Evolutionary conservation across 1,140 invertebrate genomes (phyloP), one percentile per base, ranked within the genome.

Genomic region (Pachypsylla venusta): DNA sequence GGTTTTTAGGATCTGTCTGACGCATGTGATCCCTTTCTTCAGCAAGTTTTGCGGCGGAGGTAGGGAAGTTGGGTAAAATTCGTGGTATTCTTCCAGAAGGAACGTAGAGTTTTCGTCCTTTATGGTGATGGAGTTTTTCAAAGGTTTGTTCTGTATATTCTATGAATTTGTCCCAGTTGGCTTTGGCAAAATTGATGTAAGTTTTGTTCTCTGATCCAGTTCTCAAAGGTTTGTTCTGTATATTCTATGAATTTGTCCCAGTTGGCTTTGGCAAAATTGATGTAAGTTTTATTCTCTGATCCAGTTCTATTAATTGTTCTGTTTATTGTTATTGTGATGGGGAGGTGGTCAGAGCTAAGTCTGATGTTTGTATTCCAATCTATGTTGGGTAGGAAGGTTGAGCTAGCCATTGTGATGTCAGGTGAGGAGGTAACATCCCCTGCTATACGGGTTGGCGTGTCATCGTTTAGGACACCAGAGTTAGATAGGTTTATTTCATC

Each of bases 171-270:
- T 27, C 30, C 55, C 55, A 56, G 26, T 56, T 7, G n/a, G 55
- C 55, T 56, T 56, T 56, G 16, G 25, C n/a, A 20, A 56, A 56
- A 28, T 56, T 56, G 26, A 56, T 56, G 28, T 56, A 56, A 2
- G 25, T 56, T 56, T 35, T 56, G 16, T 56, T 56, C 28, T 56
- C 24, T 26, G 55, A 30, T n/a, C 25, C 55, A 10, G 16, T 19
- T 48, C 27, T 26, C n/a, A 48, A 48, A 48, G 42, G n/a, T 10
- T 48, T 56, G 19, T 35, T 27, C 55, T 14, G 30, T 35, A 26
- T 56, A 27, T 27, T 27, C n/a, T 26, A n/a, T 25, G 14, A 28
- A 56, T 27, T 30, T 22, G 14, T 27, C 30, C 55, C 55, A 56
- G 26, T 56, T 7, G n/a, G 55, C 55, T 56, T 56, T 56, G 16